Conservation (phyloP, 2,797 vertebrate species). For the Mastacembelus armatus region DNA sequence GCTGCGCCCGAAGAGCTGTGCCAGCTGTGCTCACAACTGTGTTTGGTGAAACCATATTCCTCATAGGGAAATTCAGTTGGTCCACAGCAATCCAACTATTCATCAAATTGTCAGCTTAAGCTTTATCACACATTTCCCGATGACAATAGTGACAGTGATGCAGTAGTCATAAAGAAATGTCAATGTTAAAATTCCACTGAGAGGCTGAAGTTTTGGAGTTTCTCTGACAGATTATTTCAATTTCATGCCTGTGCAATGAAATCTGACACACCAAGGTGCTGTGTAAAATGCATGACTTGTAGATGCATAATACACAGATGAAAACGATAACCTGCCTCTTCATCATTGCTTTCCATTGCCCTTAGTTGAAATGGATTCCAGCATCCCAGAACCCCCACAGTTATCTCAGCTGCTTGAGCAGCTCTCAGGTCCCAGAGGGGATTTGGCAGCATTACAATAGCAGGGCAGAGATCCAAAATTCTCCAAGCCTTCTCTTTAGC, state of each 20-base stretch:
- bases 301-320: slow-evolving; percentile 36
- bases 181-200: slow-evolving; percentile 13
- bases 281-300: slow-evolving; percentile 17
- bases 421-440: slow-evolving; percentile 44
- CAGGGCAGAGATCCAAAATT: slow-evolving; percentile 62
- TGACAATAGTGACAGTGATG: slow-evolving; percentile 31
- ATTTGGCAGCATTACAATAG: slow-evolving; percentile 65
- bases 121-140: slow-evolving; percentile 27
- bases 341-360: slow-evolving; percentile 31
- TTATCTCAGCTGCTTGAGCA: slow-evolving; percentile 52
- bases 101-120: slow-evolving; percentile 33
- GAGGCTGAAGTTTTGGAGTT: slow-evolving; percentile 2
- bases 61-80: slow-evolving; percentile 5
- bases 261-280: slow-evolving; percentile 13
- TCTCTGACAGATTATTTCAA: slow-evolving; percentile 38
- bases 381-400: slow-evolving; percentile 59
- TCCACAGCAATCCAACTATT: slow-evolving; percentile 9
- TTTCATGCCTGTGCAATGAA: slow-evolving; percentile 16
- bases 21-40: slow-evolving; percentile 8
- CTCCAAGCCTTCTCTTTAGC: slow-evolving; percentile 27
- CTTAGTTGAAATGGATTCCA: slow-evolving; percentile 41
- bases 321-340: slow-evolving; percentile 44
- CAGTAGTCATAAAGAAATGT: slow-evolving; percentile 30
- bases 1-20: not conserved
- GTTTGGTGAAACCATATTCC: slow-evolving; percentile 5